Evolutionary conservation across 2,113 vertebrate genomes (phyloP).

Genomic region (Chinchilla lanigera): DNA sequence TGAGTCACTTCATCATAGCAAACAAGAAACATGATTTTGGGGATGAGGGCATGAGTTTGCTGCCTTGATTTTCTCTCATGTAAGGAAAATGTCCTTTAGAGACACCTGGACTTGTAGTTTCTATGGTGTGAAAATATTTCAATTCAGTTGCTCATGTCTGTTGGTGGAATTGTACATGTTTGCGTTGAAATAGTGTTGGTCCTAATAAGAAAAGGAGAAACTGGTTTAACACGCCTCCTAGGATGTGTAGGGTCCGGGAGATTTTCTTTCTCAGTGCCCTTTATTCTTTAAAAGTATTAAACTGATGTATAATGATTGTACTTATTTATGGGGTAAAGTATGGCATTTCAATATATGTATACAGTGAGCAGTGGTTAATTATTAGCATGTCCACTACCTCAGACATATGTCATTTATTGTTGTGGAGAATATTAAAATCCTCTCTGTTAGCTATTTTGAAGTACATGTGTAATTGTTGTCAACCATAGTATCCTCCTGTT

Average conservation of each 20-base stretch:
- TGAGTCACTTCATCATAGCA: not conserved
- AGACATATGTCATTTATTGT: not conserved
- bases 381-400: not conserved
- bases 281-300: not conserved
- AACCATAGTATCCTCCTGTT: not conserved
- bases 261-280: not conserved
- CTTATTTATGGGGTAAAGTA: not conserved
- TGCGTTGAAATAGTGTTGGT: not conserved
- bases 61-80: not conserved
- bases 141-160: constrained; percentile 3
- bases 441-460: not conserved
- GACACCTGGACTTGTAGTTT: not conserved
- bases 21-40: not conserved
- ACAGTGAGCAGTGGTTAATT: not conserved
- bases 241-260: not conserved
- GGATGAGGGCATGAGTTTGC: not conserved
- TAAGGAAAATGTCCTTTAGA: not conserved
- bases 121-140: not conserved
- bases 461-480: not conserved
- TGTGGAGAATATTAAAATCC: not conserved
- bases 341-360: not conserved
- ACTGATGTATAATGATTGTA: too few relatives aligned
- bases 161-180: not conserved
- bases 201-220: not conserved
- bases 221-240: not conserved